phyloP scores from a whole-genome alignment of 2,888 invertebrate genomes.

The Minunthozetes semirufus region DNA sequence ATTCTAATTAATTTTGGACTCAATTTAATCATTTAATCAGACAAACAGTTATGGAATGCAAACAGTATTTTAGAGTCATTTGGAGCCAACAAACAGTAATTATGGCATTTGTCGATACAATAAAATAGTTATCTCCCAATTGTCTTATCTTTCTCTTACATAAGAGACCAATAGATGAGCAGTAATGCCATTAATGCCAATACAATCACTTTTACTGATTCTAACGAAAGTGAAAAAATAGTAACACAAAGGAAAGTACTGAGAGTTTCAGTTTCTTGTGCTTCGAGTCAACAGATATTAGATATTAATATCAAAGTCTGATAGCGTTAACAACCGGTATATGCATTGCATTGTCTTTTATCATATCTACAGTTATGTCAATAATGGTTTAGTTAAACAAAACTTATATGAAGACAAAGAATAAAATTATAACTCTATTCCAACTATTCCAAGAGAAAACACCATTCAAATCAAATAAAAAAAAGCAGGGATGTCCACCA shows the following conservation, averaged over 20 bases:
- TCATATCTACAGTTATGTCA: slow-evolving; percentile 1
- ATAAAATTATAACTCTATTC: no score
- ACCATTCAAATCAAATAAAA: no score
- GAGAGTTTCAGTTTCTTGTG: slow-evolving; percentile 1
- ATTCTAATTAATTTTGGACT: not conserved
- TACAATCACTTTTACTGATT: slow-evolving; percentile 20
- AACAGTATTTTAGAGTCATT: not conserved
- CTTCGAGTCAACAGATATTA: not conserved
- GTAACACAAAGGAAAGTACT: not conserved
- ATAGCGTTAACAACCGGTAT: not conserved
- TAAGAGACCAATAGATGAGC: slow-evolving; percentile 8
- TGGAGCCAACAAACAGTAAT: slow-evolving; percentile 8
- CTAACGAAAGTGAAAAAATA: not conserved
- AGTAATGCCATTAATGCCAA: not conserved
- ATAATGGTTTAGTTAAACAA: slow-evolving; percentile 6
- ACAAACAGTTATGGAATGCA: not conserved
- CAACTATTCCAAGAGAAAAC: no score
- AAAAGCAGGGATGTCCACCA: no score
- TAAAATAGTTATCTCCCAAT: not conserved
- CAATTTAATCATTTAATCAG: not conserved
- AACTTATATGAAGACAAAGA: not conserved
- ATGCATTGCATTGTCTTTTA: not conserved
- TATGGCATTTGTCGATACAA: not conserved
- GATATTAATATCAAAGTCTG: not conserved
- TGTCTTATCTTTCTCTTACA: not conserved